Conservation (phyloP, 2,797 vertebrate genomes). For the Arremon brunneinucha region DNA sequence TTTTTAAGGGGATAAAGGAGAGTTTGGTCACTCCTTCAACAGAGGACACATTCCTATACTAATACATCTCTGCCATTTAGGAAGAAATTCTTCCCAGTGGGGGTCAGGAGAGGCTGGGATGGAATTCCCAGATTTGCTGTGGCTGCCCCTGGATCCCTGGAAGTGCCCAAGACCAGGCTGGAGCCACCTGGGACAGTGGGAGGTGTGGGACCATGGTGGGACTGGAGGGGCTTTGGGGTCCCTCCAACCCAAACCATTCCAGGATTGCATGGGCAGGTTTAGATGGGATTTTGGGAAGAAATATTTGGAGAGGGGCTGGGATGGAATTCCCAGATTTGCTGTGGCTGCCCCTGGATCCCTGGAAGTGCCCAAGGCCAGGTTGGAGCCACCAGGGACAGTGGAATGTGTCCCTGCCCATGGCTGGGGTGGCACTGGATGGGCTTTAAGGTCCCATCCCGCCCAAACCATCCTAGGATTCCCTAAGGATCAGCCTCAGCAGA, state of each 20-base stretch:
- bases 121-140: background rate
- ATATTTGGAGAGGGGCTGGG: background rate
- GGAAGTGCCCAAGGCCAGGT: background rate
- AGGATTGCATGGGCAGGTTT: no score
- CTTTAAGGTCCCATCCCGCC: accelerated
- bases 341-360: background rate
- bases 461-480: background rate
- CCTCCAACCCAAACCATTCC: no score
- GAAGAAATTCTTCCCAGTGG: background rate
- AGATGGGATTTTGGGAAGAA: no score
- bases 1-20: no score
- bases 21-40: no score
- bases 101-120: background rate
- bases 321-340: background rate
- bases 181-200: background rate
- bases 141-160: background rate
- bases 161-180: accelerated
- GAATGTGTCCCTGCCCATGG: background rate
- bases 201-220: no score
- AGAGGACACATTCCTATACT: no score
- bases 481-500: background rate
- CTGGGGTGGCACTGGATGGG: no score
- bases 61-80: background rate
- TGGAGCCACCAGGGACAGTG: accelerated
- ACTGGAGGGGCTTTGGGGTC: no score